phyloP scores from a whole-genome alignment of 2,888 invertebrate genomes.

The Lordiphosa andalusiaca region DNA sequence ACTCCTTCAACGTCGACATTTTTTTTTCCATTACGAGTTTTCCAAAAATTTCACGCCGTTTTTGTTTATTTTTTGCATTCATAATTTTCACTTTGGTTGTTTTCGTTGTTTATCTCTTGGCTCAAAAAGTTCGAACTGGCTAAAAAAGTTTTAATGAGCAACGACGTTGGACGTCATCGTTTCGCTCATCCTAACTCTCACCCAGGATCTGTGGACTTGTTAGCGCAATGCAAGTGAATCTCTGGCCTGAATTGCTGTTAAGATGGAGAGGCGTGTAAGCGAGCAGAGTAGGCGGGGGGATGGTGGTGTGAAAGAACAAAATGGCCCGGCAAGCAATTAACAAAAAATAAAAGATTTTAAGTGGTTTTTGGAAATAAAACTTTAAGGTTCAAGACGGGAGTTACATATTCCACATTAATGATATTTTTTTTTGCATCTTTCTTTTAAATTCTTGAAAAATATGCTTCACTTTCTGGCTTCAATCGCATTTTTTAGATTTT shows the following conservation, averaged over 20 bases:
- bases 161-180: slow-evolving; percentile 54
- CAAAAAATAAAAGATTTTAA: too few relatives aligned
- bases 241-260: slow-evolving; percentile 47
- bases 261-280: slow-evolving; percentile 39
- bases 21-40: slow-evolving; percentile 25
- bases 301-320: too few relatives aligned
- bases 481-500: too few relatives aligned
- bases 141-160: slow-evolving; percentile 70
- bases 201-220: slow-evolving; percentile 24
- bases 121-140: slow-evolving; percentile 62
- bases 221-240: slow-evolving; percentile 35
- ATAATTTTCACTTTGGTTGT: slow-evolving; percentile 50
- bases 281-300: neutral
- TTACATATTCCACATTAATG: too few relatives aligned
- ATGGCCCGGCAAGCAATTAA: too few relatives aligned
- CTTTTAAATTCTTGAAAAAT: too few relatives aligned
- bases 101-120: slow-evolving; percentile 57
- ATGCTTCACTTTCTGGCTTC: too few relatives aligned
- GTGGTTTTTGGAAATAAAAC: too few relatives aligned
- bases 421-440: too few relatives aligned
- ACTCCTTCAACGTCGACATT: slow-evolving; percentile 1
- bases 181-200: slow-evolving; percentile 4
- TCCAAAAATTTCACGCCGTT: slow-evolving; percentile 41
- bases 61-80: slow-evolving; percentile 63
- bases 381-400: too few relatives aligned